These are phyloP conservation scores for Ditula angustiorana DNA, from an alignment of 2,888 invertebrate genomes.

Conservation along the genomic window DNA sequence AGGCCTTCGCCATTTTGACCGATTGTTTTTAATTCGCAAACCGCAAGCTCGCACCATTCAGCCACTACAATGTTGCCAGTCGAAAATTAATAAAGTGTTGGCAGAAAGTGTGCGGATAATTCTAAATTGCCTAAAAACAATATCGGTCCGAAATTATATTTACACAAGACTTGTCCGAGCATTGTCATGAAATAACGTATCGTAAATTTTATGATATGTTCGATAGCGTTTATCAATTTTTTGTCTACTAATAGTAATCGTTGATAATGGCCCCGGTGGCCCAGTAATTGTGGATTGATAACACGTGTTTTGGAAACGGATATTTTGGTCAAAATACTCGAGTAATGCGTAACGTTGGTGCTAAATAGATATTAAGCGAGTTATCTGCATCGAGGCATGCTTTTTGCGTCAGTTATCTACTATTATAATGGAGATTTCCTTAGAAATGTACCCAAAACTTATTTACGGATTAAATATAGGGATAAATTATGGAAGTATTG, in stretches of 20 bases:
- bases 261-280: slow-evolving; percentile 66
- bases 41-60: slow-evolving; percentile 9
- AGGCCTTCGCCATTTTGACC: slow-evolving; percentile 1
- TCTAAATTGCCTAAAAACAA: slow-evolving; percentile 38
- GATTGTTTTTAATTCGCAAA: slow-evolving; percentile 17
- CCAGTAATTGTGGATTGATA: slow-evolving; percentile 66
- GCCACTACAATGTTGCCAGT: slow-evolving; percentile 25
- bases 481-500: not conserved
- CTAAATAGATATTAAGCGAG: slow-evolving; percentile 14
- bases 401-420: slow-evolving; percentile 1
- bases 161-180: slow-evolving; percentile 70
- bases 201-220: slow-evolving; percentile 74
- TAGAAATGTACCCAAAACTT: not conserved
- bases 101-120: slow-evolving; percentile 7
- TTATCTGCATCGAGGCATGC: slow-evolving; percentile 9
- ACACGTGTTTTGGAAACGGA: slow-evolving; percentile 54
- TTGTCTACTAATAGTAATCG: slow-evolving; percentile 71
- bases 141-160: slow-evolving; percentile 68
- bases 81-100: slow-evolving; percentile 25
- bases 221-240: slow-evolving; percentile 76
- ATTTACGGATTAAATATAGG: not conserved
- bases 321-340: slow-evolving; percentile 29
- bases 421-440: not conserved
- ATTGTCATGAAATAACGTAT: slow-evolving; percentile 64
- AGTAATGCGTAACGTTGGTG: slow-evolving; percentile 8